These are phyloP conservation scores for Lasioglossum malachurum DNA, from an alignment of 2,888 invertebrate species.

Conservation along the genomic window DNA sequence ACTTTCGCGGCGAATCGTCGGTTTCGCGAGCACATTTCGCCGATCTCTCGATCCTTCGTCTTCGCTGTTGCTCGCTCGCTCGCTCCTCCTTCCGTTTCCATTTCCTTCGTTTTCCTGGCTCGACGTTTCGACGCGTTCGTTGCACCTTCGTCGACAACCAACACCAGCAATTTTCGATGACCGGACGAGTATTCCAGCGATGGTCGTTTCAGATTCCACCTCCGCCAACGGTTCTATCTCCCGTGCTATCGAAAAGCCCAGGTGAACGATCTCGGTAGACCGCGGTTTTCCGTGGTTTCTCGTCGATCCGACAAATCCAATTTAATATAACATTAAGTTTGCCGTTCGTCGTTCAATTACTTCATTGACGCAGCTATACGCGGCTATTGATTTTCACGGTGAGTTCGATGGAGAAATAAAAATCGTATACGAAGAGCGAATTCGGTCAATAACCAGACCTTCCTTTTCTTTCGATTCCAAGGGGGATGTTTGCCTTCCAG, in stretches of 20 bases:
- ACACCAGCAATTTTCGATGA: not conserved
- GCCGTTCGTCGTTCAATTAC: not conserved
- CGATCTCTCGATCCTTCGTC: not conserved
- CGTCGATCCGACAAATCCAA: not conserved
- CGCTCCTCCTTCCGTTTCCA: not conserved
- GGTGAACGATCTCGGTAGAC: not conserved
- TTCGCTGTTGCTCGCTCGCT: not conserved
- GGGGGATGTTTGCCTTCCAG: not conserved
- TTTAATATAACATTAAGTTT: conserved; percentile 4
- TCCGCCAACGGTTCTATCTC: not conserved
- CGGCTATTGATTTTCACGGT: not conserved
- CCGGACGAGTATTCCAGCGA: not conserved
- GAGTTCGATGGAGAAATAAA: not conserved
- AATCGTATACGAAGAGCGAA: not conserved
- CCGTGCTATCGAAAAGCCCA: not conserved
- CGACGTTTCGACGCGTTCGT: not conserved
- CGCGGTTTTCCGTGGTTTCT: not conserved
- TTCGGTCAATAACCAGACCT: conserved; percentile 5
- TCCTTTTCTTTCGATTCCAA: not conserved
- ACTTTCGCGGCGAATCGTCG: conserved; percentile 28
- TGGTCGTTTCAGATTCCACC: not conserved
- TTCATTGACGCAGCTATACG: not conserved
- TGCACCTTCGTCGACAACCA: not conserved
- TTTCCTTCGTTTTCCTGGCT: not conserved
- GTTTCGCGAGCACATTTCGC: conserved; percentile 5